Evolutionary conservation across 1,140 invertebrate species (phyloP).

Genomic region (Drosophila cardini): DNA sequence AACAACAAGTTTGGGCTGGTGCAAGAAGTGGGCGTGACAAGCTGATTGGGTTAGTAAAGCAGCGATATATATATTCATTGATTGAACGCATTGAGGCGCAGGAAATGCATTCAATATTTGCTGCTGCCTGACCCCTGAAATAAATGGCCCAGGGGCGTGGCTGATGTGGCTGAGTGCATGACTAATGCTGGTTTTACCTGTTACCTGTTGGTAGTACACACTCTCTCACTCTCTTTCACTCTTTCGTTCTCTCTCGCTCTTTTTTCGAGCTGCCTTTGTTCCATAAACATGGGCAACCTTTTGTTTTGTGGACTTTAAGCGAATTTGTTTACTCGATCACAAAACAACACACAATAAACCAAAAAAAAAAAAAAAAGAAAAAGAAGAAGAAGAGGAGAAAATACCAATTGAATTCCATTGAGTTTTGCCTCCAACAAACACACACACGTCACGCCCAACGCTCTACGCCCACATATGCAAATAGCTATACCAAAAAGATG

Average conservation of each 20-base stretch:
- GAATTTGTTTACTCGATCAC: slow-evolving; percentile 75
- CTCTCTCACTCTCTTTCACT: background rate
- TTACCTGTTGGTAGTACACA: slow-evolving; percentile 28
- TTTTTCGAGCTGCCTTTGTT: slow-evolving; percentile 23
- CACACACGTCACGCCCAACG: slow-evolving; percentile 39
- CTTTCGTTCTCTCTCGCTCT: background rate
- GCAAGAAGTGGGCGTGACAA: background rate
- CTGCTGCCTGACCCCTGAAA: background rate
- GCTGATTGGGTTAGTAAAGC: background rate
- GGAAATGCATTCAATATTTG: slow-evolving; percentile 56
- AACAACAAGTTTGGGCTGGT: background rate
- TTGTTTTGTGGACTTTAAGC: slow-evolving; percentile 69
- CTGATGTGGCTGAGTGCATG: slow-evolving; percentile 22
- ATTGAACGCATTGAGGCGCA: slow-evolving; percentile 44
- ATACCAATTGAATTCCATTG: slow-evolving; percentile 74
- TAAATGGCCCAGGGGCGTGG: background rate
- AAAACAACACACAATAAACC: slow-evolving; percentile 26
- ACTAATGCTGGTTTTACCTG: slow-evolving; percentile 54
- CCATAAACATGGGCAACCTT: slow-evolving; percentile 47
- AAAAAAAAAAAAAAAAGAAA: background rate
- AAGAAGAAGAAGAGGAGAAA: slow-evolving; percentile 40
- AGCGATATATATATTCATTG: slow-evolving; percentile 8
- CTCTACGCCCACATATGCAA: slow-evolving; percentile 67
- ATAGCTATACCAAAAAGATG: slow-evolving; percentile 57
- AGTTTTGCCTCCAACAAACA: slow-evolving; percentile 49